Evolutionary conservation across 2,797 vertebrate species (phyloP), one percentile per base, ranked within the genome.

Genomic region (Limosa lapponica): DNA sequence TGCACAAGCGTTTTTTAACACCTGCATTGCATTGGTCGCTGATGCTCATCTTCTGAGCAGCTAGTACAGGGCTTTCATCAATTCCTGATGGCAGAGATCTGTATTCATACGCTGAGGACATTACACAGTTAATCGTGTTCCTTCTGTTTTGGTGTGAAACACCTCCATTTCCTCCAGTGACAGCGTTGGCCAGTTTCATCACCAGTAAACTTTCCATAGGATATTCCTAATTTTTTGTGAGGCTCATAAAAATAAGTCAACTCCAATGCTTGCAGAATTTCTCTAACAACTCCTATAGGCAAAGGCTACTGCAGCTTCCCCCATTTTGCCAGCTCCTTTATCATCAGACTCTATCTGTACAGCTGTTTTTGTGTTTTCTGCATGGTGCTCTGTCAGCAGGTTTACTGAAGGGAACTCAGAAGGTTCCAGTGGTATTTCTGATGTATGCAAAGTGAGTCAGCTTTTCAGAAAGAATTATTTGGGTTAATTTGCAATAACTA

Each of bases 391-490:
- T 88, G 72, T 91, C 94, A 95, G 94, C 80, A 81, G 52, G 43
- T 75, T 96, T 94, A 30, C 87, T 64, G 30, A 87, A 73, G 84
- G 78, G 87, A 82, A 13, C 54, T 94, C 57, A 74, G 65, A 69
- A 82, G 67, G 61, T 78, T 96, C 85, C 91, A 86, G 79, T 2
- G 1, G 57, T 61, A 54, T 46, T 90, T 80, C 58, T 86, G 79
- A 88, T 88, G 85, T 46, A 36, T 71, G 91, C 82, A 91, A 82
- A 86, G 37, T 86, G 85, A 97, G 88, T 86, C 93, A 95, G 90
- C 87, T 91, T 95, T 93, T 95, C 82, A 81, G 72, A 82, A 87
- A 58, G 48, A 65, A 43, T 74, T 93, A 73, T 79, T 93, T 39
- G 44, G 49, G 54, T 88, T 93, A 83, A 74, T 86, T 86, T 88